Percentiles rank a stretch among this genome's conserved stretches.
Conservation (phyloP, 1,140 invertebrate genomes). For the Delia radicum region DNA sequence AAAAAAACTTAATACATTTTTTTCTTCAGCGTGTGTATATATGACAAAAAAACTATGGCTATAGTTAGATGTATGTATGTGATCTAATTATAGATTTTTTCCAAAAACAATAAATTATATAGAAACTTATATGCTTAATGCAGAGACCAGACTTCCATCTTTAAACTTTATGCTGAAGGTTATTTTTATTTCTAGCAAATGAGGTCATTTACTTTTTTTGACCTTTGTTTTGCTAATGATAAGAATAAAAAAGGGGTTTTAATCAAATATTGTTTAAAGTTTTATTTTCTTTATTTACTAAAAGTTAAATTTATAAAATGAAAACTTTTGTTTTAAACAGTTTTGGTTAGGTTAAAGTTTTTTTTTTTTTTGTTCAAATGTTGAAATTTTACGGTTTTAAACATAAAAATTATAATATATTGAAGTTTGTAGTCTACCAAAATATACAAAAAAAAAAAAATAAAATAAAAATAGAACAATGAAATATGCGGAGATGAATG, state of each 20-base stretch:
- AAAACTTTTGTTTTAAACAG: conserved; percentile 7
- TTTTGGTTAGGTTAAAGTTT: conserved; percentile 5
- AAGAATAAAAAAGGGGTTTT: not conserved
- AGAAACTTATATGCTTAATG: not conserved
- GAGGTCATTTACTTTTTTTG: not conserved
- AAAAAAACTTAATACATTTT: too few relatives aligned
- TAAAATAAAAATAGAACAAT: too few relatives aligned
- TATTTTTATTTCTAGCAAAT: not conserved
- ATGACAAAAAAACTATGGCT: not conserved
- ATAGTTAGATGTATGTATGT: not conserved
- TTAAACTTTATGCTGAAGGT: not conserved
- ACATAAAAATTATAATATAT: not conserved
- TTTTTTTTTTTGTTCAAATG: not conserved
- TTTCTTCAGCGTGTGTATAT: not conserved
- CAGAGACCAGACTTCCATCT: not conserved
- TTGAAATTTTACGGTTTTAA: not conserved
- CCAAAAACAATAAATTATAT: not conserved
- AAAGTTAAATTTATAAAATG: conserved; percentile 2
- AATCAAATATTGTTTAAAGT: not conserved
- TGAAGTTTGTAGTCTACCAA: not conserved
- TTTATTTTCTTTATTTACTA: conserved; percentile 1
- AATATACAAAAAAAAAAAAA: not conserved
- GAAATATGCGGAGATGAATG: not conserved
- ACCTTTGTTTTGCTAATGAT: not conserved
- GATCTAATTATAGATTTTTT: not conserved